Base-by-base conservation (phyloP, 2,113 vertebrate genomes). In the Triplophysa dalaica region DNA sequence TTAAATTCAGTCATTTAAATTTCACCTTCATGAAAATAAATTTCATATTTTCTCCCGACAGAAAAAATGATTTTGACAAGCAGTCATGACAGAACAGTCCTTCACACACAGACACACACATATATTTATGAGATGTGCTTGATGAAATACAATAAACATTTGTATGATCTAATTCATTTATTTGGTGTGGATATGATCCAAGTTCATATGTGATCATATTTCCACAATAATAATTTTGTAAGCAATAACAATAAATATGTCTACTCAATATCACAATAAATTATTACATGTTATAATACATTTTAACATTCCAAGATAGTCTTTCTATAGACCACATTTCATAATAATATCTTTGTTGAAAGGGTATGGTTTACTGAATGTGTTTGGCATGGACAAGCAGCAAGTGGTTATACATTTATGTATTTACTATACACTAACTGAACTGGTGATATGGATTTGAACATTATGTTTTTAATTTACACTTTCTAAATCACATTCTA, bases 181-280 rank as follows among this genome's bases (percentile, higher is more conserved):
- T 68, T 76, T 41, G 61, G 8, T 60, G 14, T 61, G 58, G 17
- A 61, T 43, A 16, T 56, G 11, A 61, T 54, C 41, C 12, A 81
- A 17, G 73, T 77, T 77, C 19, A 45, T 64, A 14, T 21, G 10
- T 62, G 45, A 58, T 56, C 0, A 63, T 63, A 48, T 41, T 16
- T 63, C 16, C 68, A 74, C 41, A 56, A 26, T 58, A 45, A 19
- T 70, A 38, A 26, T 76, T 21, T 69, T 14, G 24, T 73, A 70
- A 17, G 50, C 26, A 66, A 38, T 38, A 61, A 61, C 54, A 82
- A 78, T 78, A 80, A 75, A 80, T 72, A 82, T 26, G 19, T 56
- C 17, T 52, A 77, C 70, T 66, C 1, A 65, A 21, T 10, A 60
- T 66, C 73, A 26, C 8, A 64, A 69, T 77, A 65, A 24, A 64